These are phyloP conservation scores for Syngnathus scovelli DNA, from an alignment of 2,113 vertebrate genomes.

Conservation along the genomic window DNA sequence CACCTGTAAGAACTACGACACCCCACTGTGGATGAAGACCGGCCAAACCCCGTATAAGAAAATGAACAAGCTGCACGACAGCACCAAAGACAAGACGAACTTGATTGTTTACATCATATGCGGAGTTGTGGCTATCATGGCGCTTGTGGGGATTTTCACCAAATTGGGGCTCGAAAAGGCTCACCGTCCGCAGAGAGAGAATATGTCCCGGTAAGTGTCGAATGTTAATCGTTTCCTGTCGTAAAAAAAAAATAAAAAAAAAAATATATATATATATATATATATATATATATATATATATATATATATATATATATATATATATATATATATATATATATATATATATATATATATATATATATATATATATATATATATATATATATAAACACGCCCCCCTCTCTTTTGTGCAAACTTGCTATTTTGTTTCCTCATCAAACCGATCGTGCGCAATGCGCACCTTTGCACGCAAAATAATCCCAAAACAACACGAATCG, in stretches of 20 bases:
- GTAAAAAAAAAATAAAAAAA: too few relatives aligned
- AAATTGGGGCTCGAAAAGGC: constrained; percentile 97
- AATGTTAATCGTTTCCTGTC: background rate
- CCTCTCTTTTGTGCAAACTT: background rate
- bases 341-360: too few relatives aligned
- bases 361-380: too few relatives aligned
- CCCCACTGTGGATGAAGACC: constrained; percentile 88
- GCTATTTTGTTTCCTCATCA: too few relatives aligned
- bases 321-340: too few relatives aligned
- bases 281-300: too few relatives aligned
- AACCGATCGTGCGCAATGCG: background rate
- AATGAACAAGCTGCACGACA: constrained; percentile 83
- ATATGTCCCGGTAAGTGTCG: constrained; percentile 87
- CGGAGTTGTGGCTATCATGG: constrained; percentile 98
- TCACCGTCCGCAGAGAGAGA: constrained; percentile 94
- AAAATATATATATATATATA: too few relatives aligned
- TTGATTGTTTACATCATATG: constrained; percentile 98
- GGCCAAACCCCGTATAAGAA: constrained; percentile 89
- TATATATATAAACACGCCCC: too few relatives aligned
- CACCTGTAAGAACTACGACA: constrained; percentile 94
- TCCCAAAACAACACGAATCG: background rate
- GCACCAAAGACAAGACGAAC: constrained; percentile 97
- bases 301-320: too few relatives aligned
- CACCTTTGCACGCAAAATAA: background rate
- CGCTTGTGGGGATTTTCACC: constrained; percentile 99